A percentile compares a stretch with the other conserved stretches of the same genome.
These are phyloP conservation scores for Daubentonia madagascariensis DNA, from an alignment of 2,113 vertebrate species.

Conservation along the genomic window DNA sequence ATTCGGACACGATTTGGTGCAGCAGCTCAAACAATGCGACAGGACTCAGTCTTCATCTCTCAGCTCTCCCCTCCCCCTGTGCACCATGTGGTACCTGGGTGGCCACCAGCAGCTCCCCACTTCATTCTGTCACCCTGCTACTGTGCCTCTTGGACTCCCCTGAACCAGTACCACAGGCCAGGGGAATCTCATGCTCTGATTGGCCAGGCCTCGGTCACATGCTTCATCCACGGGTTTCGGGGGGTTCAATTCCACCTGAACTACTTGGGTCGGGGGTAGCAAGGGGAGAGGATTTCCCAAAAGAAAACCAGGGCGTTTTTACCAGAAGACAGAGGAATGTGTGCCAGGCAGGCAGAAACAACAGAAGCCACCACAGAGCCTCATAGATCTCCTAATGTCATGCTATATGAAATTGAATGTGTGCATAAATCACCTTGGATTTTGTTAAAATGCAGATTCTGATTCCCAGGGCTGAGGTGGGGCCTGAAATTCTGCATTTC, in stretches of 20 bases:
- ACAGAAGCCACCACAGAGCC: rapidly evolving
- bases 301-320: background rate
- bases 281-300: background rate
- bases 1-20: background rate
- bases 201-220: background rate
- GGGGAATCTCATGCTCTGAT: background rate
- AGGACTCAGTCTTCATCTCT: background rate
- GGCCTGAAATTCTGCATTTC: background rate
- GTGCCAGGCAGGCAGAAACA: background rate
- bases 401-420: background rate
- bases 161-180: background rate
- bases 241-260: background rate
- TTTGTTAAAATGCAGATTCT: background rate
- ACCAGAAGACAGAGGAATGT: background rate
- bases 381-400: background rate
- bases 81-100: background rate
- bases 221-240: too few relatives aligned
- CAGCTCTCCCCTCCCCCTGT: background rate
- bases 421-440: background rate
- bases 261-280: background rate
- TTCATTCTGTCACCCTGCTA: background rate
- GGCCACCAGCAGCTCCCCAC: background rate
- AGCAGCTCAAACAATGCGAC: background rate
- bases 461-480: background rate
- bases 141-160: background rate